Conservation (phyloP, 1,140 invertebrate species). For the Agrilus planipennis region DNA sequence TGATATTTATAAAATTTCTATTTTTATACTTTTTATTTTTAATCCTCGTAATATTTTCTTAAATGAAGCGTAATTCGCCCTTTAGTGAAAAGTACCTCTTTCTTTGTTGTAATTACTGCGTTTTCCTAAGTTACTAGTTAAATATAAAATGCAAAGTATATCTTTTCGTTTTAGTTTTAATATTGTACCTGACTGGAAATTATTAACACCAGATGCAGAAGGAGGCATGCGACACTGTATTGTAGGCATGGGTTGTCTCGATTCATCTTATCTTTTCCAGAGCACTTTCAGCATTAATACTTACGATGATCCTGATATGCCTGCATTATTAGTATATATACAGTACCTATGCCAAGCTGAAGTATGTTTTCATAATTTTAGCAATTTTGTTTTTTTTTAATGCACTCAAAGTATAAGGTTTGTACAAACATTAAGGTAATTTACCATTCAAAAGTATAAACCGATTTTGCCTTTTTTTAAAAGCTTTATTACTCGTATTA, state of each 20-base stretch:
- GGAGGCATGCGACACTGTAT: conserved; percentile 38
- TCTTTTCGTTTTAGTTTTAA: conserved; percentile 32
- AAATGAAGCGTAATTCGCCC: no score
- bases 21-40: no score
- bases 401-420: no score
- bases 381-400: not conserved
- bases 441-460: no score
- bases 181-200: conserved; percentile 38
- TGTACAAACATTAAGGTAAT: no score
- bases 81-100: no score
- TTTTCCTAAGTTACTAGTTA: no score
- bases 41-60: no score
- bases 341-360: conserved; percentile 81
- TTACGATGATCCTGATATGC: conserved; percentile 51
- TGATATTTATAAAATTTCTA: no score
- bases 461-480: no score
- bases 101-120: no score
- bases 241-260: conserved; percentile 70
- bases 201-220: conserved; percentile 31
- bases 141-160: not conserved
- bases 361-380: conserved; percentile 33
- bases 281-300: conserved; percentile 49
- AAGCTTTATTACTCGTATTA: no score
- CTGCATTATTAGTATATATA: conserved; percentile 63
- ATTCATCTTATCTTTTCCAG: conserved; percentile 65